Evolutionary conservation across 2,797 vertebrate genomes (phyloP), one percentile per base, ranked within the genome.

Genomic region (Trachurus trachurus): DNA sequence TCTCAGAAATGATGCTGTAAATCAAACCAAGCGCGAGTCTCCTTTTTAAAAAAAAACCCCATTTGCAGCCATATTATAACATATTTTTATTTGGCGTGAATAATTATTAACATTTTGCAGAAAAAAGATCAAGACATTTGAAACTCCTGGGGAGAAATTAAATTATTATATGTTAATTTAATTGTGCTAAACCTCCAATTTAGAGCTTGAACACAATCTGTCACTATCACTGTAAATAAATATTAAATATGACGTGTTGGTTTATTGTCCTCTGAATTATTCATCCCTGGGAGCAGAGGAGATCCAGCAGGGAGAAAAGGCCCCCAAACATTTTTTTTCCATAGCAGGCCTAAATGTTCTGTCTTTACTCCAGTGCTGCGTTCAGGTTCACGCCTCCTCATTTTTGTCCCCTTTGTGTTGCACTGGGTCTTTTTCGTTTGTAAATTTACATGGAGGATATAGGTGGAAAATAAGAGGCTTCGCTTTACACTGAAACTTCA

Each of bases 1-100:
- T 15, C 87, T 92, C 83, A 78, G 92, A 93, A 93, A 82, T 3
- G 6, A 80, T 13, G 29, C 66, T 59, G 6, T 84, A 90, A 88
- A 93, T 50, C 85, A 92, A 66, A 76, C 45, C 85, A 92, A 69
- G 74, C 40, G 12, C 45, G 9, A 17, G 8, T 52, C 34, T 16
- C 16, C 26, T 26, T 26, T 26, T 1, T 1, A 26, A 26, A 26
- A 26, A 26, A 26, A 26, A 26, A 26, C 3, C 26, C 26, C 26
- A 26, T 26, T 26, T 26, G n/a, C 60, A 6, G 11, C 22, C 15
- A 26, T n/a, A 34, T 47, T 10, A 10, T 4, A 12, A 40, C 10
- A 12, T 42, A 44, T 40, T 34, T 59, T 12, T 66, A 8, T 56
- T 31, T 39, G 31, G 63, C 16, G 9, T 57, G 22, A 65, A 69